Evolutionary conservation across 2,888 invertebrate species (phyloP), one percentile per base, ranked within the genome.

Genomic region (Spodoptera littoralis): DNA sequence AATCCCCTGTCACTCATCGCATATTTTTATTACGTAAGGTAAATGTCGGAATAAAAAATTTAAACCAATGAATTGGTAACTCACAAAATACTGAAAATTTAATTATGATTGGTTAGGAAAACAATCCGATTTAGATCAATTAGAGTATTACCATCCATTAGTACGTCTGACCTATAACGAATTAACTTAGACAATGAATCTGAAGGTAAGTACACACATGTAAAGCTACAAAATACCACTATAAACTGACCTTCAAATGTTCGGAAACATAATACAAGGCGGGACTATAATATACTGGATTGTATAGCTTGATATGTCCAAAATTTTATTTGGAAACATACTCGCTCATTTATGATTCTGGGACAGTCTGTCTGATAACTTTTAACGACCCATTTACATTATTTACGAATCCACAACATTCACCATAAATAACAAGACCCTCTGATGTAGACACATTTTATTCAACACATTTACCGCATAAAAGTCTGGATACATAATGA

Each of bases 351-450:
- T 36, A 36, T 54, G 36, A 45, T 13, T 53, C 47, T 30, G 22
- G 30, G 27, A 51, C 46, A 11, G 49, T 43, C 73, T 30, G 55
- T 63, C 47, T 50, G 44, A 36, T 41, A 60, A 60, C 43, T 64
- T 74, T 67, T 52, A 62, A 74, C 60, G 64, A 49, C 46, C 55
- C 56, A 44, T 61, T 69, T 53, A 57, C 50, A 24, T 73, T 65
- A 62, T 73, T 73, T 65, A 73, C 60, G 60, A 57, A 57, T 61
- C 70, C 51, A 62, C 62, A 73, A 62, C 56, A 54, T 65, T 62
- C 45, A 61, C 65, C 54, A 64, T 73, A 73, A 66, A 66, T 58
- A 58, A 58, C 50, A 9, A 27, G 24, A 42, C 24, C 51, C 47
- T 62, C 49, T 59, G 42, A 70, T 58, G 59, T 62, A 54, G 54